phyloP scores from a whole-genome alignment of 2,113 vertebrate species.

The Murina feae region DNA sequence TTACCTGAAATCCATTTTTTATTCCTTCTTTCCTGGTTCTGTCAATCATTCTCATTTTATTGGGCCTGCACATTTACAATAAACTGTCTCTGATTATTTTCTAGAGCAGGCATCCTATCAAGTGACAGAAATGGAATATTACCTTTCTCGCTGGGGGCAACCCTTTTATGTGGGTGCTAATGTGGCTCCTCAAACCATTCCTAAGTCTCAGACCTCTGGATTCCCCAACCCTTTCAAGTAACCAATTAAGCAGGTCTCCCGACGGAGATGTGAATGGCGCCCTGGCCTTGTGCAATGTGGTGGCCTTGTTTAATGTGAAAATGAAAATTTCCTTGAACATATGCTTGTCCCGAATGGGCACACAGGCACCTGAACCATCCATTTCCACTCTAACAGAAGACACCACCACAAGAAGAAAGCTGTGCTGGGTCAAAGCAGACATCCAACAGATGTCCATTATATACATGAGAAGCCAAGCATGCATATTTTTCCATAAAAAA shows the following conservation, averaged over 20 bases:
- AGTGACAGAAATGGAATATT: neutral
- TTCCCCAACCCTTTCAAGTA: neutral
- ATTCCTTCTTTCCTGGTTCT: slow-evolving; percentile 22
- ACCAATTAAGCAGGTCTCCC: neutral
- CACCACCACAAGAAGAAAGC: neutral
- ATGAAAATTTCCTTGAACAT: neutral
- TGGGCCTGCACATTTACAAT: neutral
- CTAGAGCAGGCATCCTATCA: neutral
- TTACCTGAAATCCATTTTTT: neutral
- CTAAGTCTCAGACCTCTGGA: neutral
- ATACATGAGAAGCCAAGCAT: neutral
- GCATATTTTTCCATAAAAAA: neutral
- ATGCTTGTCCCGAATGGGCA: neutral
- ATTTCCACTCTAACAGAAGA: neutral
- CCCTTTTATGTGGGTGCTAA: neutral
- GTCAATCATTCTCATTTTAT: slow-evolving; percentile 34
- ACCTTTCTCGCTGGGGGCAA: neutral
- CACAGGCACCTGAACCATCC: neutral
- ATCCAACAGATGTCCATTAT: neutral
- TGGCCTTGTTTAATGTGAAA: neutral
- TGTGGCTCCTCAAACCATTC: neutral
- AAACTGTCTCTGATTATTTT: neutral
- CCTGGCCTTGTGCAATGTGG: fast-evolving
- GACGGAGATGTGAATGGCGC: fast-evolving
- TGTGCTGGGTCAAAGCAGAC: neutral